Evolutionary conservation across 2,888 invertebrate species (phyloP).

Genomic region (Tuta absoluta): DNA sequence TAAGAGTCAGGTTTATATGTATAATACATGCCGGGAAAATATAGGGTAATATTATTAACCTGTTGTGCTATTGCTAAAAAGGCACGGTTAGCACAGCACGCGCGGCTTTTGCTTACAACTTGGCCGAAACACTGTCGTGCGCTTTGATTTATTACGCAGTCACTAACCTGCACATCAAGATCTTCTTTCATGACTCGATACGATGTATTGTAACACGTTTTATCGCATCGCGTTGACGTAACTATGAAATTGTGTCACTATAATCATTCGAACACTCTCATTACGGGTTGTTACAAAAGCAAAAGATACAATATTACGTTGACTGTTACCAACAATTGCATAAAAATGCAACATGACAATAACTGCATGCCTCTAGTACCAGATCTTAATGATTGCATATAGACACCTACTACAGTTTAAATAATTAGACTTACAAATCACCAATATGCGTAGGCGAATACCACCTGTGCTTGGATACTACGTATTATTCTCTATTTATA

Average conservation of each 20-base stretch:
- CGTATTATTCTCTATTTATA: neutral
- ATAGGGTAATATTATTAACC: too few species aligned
- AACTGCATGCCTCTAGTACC: too few species aligned
- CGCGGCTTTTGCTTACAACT: neutral
- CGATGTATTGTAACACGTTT: slow-evolving; percentile 35
- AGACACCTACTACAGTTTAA: too few species aligned
- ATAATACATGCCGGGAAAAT: too few species aligned
- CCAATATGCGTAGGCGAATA: neutral
- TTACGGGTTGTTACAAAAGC: slow-evolving; percentile 33
- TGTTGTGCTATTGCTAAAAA: too few species aligned
- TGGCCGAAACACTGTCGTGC: neutral
- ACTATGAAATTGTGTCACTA: slow-evolving; percentile 37
- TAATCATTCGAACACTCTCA: slow-evolving; percentile 40
- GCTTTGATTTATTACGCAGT: neutral
- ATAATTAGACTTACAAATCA: too few species aligned
- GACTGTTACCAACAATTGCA: too few species aligned
- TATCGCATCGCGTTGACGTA: slow-evolving; percentile 39
- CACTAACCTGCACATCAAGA: slow-evolving; percentile 25
- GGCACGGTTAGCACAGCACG: neutral
- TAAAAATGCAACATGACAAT: too few species aligned
- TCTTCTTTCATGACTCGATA: slow-evolving; percentile 17
- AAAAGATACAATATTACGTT: neutral
- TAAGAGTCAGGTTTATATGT: too few species aligned
- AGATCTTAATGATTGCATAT: too few species aligned
- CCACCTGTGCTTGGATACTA: slow-evolving; percentile 7